Conservation (phyloP, 1,140 invertebrate species). For the Platyscapa corneri region DNA sequence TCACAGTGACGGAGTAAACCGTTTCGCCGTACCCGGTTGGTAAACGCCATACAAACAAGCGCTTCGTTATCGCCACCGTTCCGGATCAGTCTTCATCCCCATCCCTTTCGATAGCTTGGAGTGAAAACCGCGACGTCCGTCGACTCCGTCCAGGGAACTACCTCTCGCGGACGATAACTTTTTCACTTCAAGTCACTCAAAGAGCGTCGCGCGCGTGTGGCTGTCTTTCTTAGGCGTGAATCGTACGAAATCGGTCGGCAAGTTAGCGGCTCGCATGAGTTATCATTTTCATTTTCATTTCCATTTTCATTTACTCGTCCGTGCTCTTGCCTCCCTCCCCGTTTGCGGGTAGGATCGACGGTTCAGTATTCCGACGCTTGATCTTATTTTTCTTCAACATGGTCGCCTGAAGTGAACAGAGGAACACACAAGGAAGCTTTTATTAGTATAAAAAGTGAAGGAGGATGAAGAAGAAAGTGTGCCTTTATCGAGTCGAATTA, state of each 20-base stretch:
- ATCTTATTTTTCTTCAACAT: conserved; percentile 98
- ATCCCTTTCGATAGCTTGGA: too few species aligned
- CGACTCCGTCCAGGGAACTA: neutral
- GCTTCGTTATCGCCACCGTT: too few species aligned
- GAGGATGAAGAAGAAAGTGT: neutral
- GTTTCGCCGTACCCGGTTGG: neutral
- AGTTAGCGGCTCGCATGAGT: conserved; percentile 8
- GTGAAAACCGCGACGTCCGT: too few species aligned
- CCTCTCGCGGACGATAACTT: neutral
- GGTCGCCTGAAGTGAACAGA: conserved; percentile 81
- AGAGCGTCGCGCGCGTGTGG: neutral
- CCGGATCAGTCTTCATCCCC: too few species aligned
- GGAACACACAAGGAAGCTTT: conserved; percentile 52
- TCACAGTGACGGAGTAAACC: neutral
- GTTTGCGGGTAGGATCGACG: conserved; percentile 83
- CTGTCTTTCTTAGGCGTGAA: neutral
- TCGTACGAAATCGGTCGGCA: conserved; percentile 20
- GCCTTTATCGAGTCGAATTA: neutral
- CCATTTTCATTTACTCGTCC: conserved; percentile 73
- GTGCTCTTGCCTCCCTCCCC: conserved; percentile 79
- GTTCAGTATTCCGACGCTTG: conserved; percentile 91
- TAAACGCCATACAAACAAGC: neutral
- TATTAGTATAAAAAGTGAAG: conserved; percentile 41
- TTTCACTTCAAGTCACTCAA: neutral
- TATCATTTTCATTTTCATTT: neutral